phyloP scores from a whole-genome alignment of 2,888 invertebrate genomes.

The Harpagoxenus sublaevis region DNA sequence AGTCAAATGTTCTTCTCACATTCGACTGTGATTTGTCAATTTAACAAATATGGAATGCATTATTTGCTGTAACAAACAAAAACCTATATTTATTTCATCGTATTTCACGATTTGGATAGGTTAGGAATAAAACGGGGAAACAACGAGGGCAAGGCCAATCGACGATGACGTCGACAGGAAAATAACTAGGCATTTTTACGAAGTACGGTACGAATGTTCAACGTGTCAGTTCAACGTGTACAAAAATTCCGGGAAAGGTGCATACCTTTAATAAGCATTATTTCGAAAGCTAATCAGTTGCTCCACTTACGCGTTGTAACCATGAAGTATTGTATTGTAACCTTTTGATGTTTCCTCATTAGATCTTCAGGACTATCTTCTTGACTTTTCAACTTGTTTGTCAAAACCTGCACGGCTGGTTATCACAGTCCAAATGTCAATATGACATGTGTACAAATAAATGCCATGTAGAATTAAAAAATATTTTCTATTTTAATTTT shows the following conservation, averaged over 20 bases:
- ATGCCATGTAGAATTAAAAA: not conserved
- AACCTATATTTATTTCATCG: not conserved
- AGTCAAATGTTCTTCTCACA: too few relatives aligned
- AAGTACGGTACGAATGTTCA: constrained; percentile 36
- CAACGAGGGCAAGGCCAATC: constrained; percentile 13
- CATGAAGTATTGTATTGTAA: not conserved
- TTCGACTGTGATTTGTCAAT: too few relatives aligned
- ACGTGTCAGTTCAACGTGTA: constrained; percentile 39
- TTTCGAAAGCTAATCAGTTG: not conserved
- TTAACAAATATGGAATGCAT: not conserved
- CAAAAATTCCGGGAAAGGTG: constrained; percentile 28
- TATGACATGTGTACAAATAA: not conserved
- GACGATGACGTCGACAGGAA: constrained; percentile 8
- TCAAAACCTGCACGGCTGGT: not conserved
- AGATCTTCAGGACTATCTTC: not conserved
- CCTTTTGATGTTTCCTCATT: not conserved
- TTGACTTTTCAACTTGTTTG: not conserved
- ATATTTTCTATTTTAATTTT: not conserved
- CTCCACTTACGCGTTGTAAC: not conserved
- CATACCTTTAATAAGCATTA: not conserved
- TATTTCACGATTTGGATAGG: not conserved
- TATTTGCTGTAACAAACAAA: not conserved
- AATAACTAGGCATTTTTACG: constrained; percentile 31
- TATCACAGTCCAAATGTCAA: not conserved
- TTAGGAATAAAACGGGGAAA: not conserved